phyloP scores from a whole-genome alignment of 1,140 invertebrate genomes.

The Steinernema khuongi region DNA sequence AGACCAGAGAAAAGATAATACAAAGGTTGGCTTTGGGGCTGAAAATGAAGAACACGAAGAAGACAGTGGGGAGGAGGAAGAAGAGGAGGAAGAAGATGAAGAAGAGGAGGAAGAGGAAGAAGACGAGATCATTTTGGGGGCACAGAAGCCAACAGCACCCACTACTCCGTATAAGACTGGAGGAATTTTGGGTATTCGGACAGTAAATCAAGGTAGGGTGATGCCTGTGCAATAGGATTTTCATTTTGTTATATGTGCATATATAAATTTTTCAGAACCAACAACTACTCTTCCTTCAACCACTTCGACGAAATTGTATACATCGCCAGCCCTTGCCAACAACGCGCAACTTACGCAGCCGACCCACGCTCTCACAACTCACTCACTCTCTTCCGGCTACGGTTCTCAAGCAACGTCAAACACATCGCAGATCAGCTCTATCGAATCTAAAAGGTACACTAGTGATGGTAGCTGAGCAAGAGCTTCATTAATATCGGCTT shows the following conservation, averaged over 20 bases:
- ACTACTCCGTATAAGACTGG: constrained; percentile 1
- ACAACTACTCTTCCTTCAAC: not conserved
- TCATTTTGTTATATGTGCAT: too few relatives aligned
- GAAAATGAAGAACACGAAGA: constrained; percentile 17
- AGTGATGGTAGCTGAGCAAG: not conserved
- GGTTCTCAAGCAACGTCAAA: not conserved
- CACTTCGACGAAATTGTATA: constrained; percentile 14
- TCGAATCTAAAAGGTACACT: not conserved
- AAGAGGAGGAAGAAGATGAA: constrained; percentile 47
- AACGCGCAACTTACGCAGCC: not conserved
- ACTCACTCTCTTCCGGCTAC: not conserved
- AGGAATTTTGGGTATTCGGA: not conserved
- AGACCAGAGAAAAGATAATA: constrained; percentile 20
- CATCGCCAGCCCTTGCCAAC: constrained; percentile 19
- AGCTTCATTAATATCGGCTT: constrained; percentile 12
- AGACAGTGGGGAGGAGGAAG: constrained; percentile 37
- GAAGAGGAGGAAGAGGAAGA: constrained; percentile 46
- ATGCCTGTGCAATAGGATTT: too few relatives aligned
- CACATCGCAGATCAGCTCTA: not conserved
- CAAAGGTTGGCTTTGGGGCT: constrained; percentile 19
- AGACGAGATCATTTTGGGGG: constrained; percentile 27
- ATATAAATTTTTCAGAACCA: not conserved
- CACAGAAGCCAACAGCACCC: not conserved
- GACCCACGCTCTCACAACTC: not conserved
- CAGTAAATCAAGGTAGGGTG: constrained; percentile 15